Evolutionary conservation across 2,113 vertebrate genomes (phyloP), one percentile per base, ranked within the genome.

Genomic region (Ctenodactylus gundi): DNA sequence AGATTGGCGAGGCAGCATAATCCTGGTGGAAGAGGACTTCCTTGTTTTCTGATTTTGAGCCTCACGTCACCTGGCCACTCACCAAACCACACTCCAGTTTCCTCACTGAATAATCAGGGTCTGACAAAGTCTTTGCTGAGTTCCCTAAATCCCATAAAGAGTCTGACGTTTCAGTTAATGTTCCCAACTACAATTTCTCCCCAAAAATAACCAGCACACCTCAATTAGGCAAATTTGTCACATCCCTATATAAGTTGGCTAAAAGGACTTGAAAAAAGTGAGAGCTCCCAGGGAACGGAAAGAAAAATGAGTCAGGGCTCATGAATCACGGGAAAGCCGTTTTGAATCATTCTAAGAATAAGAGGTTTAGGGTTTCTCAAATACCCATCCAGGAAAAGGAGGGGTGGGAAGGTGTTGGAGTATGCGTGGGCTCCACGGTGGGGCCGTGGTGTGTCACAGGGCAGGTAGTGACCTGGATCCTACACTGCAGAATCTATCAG

Each of bases 231-330:
- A 86, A 49, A 76, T 89, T 46, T 55, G 65, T 85, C 57, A 51
- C 41, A 34, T 64, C 46, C 51, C 15, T 70, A 65, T 87, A 57
- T 68, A 64, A 41, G 72, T 88, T 70, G 17, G n/a, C 80, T 57
- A 18, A 70, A 86, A 94, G 13, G 20, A 91, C 80, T 90, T 68
- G 49, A 62, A 91, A 53, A 91, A 68, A 82, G 55, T 1, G 17
- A 60, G 29, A 36, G 31, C 49, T 95, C 90, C 44, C 34, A 14
- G 34, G 55, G 15, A 93, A 93, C 39, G 70, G 34, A 91, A 91
- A 89, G 75, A 44, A 86, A n/a, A 94, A 73, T 81, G 91, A 93
- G 62, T 84, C 65, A 83, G 77, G 13, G 44, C 36, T 76, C 21
- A 58, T 75, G 91, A 91, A 85, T 92, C 88, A 95, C 3, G 2